Percentiles rank a stretch among this genome's conserved stretches.
Evolutionary conservation across 2,113 vertebrate species (phyloP).

Genomic region (Todiramphus saurophagus): DNA sequence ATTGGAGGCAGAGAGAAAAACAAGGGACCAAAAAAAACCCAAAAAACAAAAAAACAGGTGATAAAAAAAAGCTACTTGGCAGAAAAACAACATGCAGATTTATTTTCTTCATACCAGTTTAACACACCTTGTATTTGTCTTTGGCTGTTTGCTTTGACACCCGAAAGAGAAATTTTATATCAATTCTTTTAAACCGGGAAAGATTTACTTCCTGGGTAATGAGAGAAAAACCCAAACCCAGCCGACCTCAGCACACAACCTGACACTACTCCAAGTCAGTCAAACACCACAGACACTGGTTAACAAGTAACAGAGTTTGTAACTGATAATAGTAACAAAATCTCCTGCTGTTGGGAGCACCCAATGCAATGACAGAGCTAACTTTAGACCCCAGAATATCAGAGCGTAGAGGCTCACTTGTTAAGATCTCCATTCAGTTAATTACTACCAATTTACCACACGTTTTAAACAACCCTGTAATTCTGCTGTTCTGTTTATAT

Average conservation of each 20-base stretch:
- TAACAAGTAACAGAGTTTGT: conserved; percentile 27
- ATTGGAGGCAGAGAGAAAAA: not conserved
- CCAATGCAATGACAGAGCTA: accelerated
- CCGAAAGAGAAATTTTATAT: not conserved
- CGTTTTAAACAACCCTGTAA: not conserved
- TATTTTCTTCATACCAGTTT: not conserved
- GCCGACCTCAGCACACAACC: accelerated
- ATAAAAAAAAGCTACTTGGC: not conserved
- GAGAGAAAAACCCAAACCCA: not conserved
- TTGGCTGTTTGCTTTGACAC: not conserved
- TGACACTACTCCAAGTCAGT: not conserved
- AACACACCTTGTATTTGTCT: not conserved
- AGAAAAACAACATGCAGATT: not conserved
- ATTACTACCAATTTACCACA: not conserved
- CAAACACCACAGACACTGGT: accelerated
- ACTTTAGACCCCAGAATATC: not conserved
- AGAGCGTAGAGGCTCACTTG: not conserved
- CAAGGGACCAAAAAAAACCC: not conserved
- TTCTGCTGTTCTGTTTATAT: not conserved
- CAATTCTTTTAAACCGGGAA: not conserved
- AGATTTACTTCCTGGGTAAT: not conserved
- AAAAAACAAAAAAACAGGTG: too few species aligned
- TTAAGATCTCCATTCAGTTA: not conserved
- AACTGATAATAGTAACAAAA: conserved; percentile 21
- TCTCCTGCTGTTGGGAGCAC: not conserved